Evolutionary conservation across 2,888 invertebrate genomes (phyloP).

Genomic region (Plemyria rubiginata): DNA sequence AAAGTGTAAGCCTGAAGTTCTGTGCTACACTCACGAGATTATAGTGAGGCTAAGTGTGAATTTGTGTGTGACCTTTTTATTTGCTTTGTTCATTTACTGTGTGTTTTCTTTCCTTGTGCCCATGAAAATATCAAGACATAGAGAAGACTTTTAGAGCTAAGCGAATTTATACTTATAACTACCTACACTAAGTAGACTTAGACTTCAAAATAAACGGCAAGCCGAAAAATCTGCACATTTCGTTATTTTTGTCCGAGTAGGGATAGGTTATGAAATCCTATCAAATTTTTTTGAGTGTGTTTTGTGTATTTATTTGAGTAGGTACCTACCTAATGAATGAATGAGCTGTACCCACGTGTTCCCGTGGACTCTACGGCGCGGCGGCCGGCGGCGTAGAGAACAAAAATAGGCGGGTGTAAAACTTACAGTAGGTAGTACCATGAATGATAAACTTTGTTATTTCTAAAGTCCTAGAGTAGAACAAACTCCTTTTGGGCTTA

Average conservation of each 20-base stretch:
- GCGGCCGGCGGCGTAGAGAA: no score
- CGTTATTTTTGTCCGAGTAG: not conserved
- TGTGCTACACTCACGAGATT: conserved; percentile 33
- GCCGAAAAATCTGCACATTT: not conserved
- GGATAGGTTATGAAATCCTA: no score
- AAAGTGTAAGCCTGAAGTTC: conserved; percentile 24
- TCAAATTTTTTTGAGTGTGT: no score
- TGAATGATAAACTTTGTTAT: no score
- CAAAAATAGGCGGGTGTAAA: no score
- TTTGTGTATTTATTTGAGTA: no score
- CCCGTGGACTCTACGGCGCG: no score
- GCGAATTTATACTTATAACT: not conserved
- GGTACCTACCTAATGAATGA: no score
- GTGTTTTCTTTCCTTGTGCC: conserved; percentile 42
- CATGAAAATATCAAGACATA: conserved; percentile 23
- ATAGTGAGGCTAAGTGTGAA: conserved; percentile 33
- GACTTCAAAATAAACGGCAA: not conserved
- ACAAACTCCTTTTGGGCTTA: no score
- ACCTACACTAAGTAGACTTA: not conserved
- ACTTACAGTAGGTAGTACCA: no score
- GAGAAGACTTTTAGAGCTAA: conserved; percentile 20
- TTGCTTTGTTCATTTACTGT: conserved; percentile 44
- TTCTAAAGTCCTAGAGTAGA: no score
- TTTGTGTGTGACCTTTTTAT: conserved; percentile 39
- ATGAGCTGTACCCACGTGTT: no score